Base-by-base conservation (phyloP, 2,113 vertebrate genomes). In the Oreotrochilus melanogaster region DNA sequence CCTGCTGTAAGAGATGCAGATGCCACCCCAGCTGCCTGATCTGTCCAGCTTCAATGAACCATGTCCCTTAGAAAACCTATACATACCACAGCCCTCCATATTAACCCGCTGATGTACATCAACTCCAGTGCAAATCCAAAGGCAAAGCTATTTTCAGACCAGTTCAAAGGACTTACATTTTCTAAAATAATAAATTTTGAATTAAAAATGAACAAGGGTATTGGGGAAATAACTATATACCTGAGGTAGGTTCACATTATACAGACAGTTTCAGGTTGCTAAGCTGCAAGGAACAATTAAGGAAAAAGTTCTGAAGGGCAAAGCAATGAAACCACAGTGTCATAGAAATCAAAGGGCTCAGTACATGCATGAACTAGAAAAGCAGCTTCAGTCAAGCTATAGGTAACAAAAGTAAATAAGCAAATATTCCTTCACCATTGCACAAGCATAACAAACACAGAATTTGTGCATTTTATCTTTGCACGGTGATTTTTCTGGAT, bases 231-330 rank as follows among this genome's bases (percentile, higher is more conserved):
- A 33, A 51, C 48, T 30, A n/a, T 21, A 9, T 0, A 5, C 17
- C 21, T 35, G n/a, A 74, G 69, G 58, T 1, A 67, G 69, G 12
- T 11, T 60, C 2, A 5, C 4, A 3, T 70, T 70, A 7, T 42
- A 39, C 21, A 75, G 51, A 56, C 76, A 71, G 54, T 62, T 92
- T 70, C 58, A 84, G 53, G 89, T 85, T 92, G 69, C 76, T 92
- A 64, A 91, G 48, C 33, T 92, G 80, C 76, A 78, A 69, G 51
- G 73, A 72, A 53, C 61, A 74, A 75, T 75, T 78, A 61, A 81
- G 75, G 51, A 58, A 62, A 88, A 84, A 50, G 64, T 84, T 93
- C 76, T 28, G 45, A 45, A 39, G n/a, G 56, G 64, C 25, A 72
- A 51, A 91, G 39, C 6, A 54, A 53, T 39, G 53, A 81, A 91